phyloP scores from a whole-genome alignment of 2,113 vertebrate species.

The Orcinus orca region DNA sequence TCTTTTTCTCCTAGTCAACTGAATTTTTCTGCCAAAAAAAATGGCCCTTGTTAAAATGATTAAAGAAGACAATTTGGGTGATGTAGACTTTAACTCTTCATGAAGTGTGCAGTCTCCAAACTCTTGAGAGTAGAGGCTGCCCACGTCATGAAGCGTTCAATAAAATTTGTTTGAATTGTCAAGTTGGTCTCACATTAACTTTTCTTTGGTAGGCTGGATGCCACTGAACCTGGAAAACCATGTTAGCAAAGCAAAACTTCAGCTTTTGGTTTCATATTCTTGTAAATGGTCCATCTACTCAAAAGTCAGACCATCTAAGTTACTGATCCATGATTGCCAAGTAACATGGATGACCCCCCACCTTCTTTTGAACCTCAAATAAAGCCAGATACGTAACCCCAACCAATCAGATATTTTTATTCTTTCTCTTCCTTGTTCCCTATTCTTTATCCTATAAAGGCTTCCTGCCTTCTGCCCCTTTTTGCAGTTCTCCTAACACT shows the following conservation, averaged over 20 bases:
- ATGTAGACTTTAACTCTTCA: background rate
- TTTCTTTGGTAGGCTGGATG: background rate
- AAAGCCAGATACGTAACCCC: background rate
- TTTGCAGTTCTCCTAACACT: background rate
- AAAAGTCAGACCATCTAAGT: background rate
- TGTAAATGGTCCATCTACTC: background rate
- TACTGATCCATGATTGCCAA: background rate
- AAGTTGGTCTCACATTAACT: background rate
- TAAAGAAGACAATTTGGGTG: background rate
- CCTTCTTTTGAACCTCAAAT: background rate
- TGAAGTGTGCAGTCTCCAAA: background rate
- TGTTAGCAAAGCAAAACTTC: background rate
- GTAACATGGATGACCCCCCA: background rate
- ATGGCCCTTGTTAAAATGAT: background rate
- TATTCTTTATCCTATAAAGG: background rate
- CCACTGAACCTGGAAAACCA: background rate
- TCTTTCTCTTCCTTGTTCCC: background rate
- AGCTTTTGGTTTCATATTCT: background rate
- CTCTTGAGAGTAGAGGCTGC: background rate
- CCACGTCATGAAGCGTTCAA: background rate
- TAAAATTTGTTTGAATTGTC: background rate
- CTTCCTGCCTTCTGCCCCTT: background rate
- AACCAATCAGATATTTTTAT: background rate
- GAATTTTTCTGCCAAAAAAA: background rate
- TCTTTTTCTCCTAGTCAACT: background rate